A percentile compares a stretch with the other conserved stretches of the same genome.
Conservation (phyloP, 2,888 invertebrate genomes). For the Terebella lapidaria region DNA sequence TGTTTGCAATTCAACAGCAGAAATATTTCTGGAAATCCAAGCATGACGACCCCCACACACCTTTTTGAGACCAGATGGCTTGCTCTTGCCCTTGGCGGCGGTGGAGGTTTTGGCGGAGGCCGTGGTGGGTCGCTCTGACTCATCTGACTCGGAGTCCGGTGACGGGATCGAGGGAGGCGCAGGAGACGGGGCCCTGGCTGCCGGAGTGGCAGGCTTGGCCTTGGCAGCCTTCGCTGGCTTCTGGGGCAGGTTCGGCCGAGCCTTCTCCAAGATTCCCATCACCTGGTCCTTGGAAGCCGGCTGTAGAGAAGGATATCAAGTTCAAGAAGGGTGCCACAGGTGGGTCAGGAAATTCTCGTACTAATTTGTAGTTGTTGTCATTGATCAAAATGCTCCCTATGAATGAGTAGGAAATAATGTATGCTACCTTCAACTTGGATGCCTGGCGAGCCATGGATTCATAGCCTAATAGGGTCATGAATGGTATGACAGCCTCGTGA, state of each 20-base stretch:
- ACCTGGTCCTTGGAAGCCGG: slow-evolving; percentile 59
- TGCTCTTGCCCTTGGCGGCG: neutral
- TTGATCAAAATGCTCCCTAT: too few species aligned
- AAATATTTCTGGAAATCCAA: too few species aligned
- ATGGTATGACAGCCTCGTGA: slow-evolving; percentile 80
- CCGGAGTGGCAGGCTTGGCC: slow-evolving; percentile 27
- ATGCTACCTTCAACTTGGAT: slow-evolving; percentile 70
- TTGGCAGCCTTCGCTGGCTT: slow-evolving; percentile 55
- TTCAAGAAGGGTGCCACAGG: too few species aligned
- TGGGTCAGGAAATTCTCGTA: too few species aligned
- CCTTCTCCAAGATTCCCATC: slow-evolving; percentile 77
- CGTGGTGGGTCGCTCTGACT: neutral
- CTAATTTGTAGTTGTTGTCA: too few species aligned
- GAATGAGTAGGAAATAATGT: neutral
- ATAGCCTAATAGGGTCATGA: slow-evolving; percentile 88
- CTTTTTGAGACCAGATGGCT: neutral
- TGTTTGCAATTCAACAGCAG: too few species aligned
- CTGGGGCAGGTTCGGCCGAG: slow-evolving; percentile 74
- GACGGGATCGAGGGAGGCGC: too few species aligned
- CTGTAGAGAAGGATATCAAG: slow-evolving; percentile 33
- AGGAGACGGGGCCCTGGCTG: slow-evolving; percentile 4
- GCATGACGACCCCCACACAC: neutral
- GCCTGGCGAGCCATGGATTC: slow-evolving; percentile 71
- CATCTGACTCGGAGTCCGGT: neutral
- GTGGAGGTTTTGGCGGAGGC: neutral